Conservation (phyloP, 2,888 invertebrate genomes). For the Ferdinandea cuprea region DNA sequence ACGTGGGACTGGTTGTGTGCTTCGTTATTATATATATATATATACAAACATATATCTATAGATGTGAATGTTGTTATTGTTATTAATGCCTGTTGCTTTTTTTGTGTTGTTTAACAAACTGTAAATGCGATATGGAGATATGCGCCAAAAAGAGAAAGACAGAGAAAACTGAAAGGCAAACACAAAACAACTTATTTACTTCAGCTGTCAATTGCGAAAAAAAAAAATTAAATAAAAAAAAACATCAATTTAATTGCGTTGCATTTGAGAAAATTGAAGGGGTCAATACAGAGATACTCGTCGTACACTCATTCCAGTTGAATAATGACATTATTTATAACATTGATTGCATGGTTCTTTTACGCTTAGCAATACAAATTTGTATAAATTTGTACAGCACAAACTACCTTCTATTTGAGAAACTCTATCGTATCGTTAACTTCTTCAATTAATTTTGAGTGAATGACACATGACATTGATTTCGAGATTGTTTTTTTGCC, state of each 20-base stretch:
- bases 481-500: conserved; percentile 5
- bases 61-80: conserved; percentile 2
- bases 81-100: conserved; percentile 37
- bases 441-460: background rate
- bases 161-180: conserved; percentile 11
- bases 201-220: conserved; percentile 58
- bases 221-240: conserved; percentile 31
- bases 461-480: conserved; percentile 32
- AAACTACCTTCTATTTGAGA: conserved; percentile 22
- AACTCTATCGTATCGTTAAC: too few species aligned
- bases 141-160: conserved; percentile 24
- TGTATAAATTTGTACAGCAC: conserved; percentile 2
- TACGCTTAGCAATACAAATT: background rate
- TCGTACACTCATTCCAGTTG: conserved; percentile 22
- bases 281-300: conserved; percentile 34
- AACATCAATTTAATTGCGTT: conserved; percentile 66
- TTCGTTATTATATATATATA: conserved; percentile 16
- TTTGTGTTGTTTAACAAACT: conserved; percentile 58
- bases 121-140: conserved; percentile 63
- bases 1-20: conserved; percentile 67
- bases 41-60: background rate
- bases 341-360: conserved; percentile 23
- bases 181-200: conserved; percentile 35
- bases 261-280: conserved; percentile 59
- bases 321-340: conserved; percentile 38